These are phyloP conservation scores for Pemphigus obesinymphae DNA, from an alignment of 1,140 invertebrate genomes.

Conservation along the genomic window DNA sequence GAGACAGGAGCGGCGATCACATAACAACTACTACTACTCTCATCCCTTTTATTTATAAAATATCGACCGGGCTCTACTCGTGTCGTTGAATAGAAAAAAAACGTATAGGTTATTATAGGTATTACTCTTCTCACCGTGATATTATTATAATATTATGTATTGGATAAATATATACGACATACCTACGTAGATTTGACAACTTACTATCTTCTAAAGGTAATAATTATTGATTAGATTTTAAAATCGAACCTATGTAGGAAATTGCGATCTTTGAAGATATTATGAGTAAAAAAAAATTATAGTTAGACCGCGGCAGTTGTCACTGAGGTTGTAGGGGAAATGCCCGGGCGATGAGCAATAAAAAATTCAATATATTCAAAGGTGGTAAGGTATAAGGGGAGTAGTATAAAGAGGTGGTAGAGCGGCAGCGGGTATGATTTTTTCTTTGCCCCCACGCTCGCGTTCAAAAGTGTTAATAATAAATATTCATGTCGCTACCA, in stretches of 20 bases:
- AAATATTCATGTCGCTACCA: conserved; percentile 39
- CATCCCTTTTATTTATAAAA: conserved; percentile 20
- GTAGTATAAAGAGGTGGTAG: neutral
- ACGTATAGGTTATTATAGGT: too few species aligned
- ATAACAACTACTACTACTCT: neutral
- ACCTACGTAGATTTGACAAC: too few species aligned
- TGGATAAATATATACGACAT: too few species aligned
- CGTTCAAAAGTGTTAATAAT: conserved; percentile 31
- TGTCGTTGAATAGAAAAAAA: neutral
- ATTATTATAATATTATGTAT: too few species aligned
- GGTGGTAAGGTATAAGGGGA: neutral
- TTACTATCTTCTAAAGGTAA: too few species aligned
- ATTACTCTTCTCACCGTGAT: too few species aligned
- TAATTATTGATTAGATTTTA: too few species aligned
- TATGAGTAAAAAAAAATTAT: neutral
- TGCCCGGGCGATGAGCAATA: neutral
- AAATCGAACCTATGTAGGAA: neutral
- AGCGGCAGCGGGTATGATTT: neutral
- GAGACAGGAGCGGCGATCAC: neutral
- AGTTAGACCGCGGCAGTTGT: neutral
- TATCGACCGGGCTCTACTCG: neutral
- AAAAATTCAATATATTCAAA: conserved; percentile 27
- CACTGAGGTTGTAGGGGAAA: neutral
- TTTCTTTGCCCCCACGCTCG: neutral
- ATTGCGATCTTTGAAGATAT: neutral